Evolutionary conservation across 1,140 invertebrate species (phyloP).

Genomic region (Apis cerana): DNA sequence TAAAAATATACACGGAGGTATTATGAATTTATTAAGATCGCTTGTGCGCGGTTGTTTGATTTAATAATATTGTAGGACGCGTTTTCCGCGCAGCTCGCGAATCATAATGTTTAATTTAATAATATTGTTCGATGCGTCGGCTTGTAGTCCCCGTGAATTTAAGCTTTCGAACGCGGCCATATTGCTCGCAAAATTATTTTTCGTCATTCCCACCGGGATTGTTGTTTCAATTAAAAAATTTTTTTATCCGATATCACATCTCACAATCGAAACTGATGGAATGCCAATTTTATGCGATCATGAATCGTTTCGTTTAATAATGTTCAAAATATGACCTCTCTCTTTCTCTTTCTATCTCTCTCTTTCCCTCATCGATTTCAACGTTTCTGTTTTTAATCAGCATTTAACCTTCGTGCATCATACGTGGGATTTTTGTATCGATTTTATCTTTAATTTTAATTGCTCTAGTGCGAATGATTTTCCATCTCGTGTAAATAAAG

Average conservation of each 20-base stretch:
- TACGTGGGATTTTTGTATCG: not conserved
- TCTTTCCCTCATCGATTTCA: not conserved
- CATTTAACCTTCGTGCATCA: not conserved
- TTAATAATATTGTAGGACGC: not conserved
- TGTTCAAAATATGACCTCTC: not conserved
- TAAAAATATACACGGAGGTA: not conserved
- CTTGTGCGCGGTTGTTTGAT: not conserved
- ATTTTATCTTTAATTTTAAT: not conserved
- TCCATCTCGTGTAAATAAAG: not conserved
- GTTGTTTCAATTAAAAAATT: constrained; percentile 7
- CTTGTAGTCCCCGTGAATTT: not conserved
- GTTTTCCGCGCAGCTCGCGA: not conserved
- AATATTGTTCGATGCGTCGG: constrained; percentile 7
- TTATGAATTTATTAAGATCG: not conserved
- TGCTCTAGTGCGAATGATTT: not conserved
- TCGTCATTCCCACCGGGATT: not conserved
- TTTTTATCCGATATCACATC: not conserved
- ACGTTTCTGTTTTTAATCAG: not conserved
- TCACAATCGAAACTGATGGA: not conserved
- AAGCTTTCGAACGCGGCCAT: not conserved
- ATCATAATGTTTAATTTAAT: constrained; percentile 12
- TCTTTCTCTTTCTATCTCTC: not conserved
- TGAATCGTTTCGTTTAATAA: not conserved
- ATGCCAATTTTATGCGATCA: not conserved
- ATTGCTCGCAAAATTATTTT: constrained; percentile 3